Evolutionary conservation across 2,113 vertebrate genomes (phyloP).

Genomic region (Corapipo altera): DNA sequence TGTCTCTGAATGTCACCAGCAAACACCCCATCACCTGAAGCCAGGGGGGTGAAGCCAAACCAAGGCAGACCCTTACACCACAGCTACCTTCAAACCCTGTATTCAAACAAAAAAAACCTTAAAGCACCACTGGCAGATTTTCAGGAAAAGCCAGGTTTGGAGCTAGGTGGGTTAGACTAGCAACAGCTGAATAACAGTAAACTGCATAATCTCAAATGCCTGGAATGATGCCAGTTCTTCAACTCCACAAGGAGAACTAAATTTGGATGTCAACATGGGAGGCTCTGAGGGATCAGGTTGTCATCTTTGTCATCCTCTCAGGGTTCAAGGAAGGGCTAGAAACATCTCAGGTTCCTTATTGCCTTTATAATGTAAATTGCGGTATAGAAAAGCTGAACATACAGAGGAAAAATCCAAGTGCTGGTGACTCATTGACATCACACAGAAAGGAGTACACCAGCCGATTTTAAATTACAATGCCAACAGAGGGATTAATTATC

Average conservation of each 20-base stretch:
- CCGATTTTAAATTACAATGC: neutral
- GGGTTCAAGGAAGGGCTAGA: constrained; percentile 14
- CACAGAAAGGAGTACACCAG: neutral
- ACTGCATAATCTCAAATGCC: neutral
- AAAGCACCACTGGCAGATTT: neutral
- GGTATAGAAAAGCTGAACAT: neutral
- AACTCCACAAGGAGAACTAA: neutral
- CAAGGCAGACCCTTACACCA: neutral
- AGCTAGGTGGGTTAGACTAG: constrained; percentile 12
- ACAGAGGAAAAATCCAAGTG: neutral
- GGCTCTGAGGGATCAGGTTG: neutral
- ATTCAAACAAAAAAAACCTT: neutral
- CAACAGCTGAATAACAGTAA: neutral
- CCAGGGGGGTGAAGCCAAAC: neutral
- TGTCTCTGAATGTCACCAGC: neutral
- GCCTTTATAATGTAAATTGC: neutral
- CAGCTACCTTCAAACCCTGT: neutral
- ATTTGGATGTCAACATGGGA: neutral
- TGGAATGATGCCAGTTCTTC: neutral
- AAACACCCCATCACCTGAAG: neutral
- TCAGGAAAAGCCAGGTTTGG: neutral
- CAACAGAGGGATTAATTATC: neutral
- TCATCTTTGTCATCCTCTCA: neutral
- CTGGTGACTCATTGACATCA: neutral
- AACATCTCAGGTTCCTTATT: neutral